Evolutionary conservation across 2,797 vertebrate species (phyloP), one percentile per base, ranked within the genome.

Genomic region (Anguilla megastoma): DNA sequence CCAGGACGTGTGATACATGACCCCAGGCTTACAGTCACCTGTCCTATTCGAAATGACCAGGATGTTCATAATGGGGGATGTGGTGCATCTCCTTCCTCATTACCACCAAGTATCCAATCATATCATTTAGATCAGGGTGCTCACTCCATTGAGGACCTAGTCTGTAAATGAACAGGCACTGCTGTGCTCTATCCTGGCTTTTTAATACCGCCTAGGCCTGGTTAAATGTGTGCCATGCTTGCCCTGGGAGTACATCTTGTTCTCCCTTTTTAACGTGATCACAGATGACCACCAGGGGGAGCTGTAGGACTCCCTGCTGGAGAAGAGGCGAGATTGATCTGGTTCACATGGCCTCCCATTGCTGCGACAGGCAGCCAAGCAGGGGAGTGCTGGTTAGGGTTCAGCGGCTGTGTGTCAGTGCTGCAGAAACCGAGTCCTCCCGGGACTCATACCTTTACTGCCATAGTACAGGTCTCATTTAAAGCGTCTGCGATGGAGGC

Each of bases 371-470:
- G 56, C 79, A 63, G 58, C 30, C 56, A 63, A 36, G 58, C 27
- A 16, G 21, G 56, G 30, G 56, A 63, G 84, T 36, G 30, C 16
- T 58, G 16, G 54, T 36, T 63, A 10, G 84, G 54, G 84, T 41
- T 41, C 84, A 85, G 58, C 33, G 16, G 54, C 50, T 85, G 83
- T 36, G 83, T 85, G 83, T 85, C 52, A 85, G 83, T 85, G 52
- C 50, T 54, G 83, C 83, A 63, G 84, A 18, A 41, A 8, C 84
- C n/a, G 8, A 4, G 21, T 56, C 83, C 83, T 60, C 83, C n/a
- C 16, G 52, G 12, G 52, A 54, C 30, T 27, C 27, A 85, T 10
- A 16, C 52, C 83, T 54, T 24, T 48, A 82, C 1, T 50, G 18
- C 24, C 3, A 24, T 50, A 82, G 41, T 48, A 50, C 33, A 48